Percentiles rank a stretch among this genome's conserved stretches.
Evolutionary conservation across 2,888 invertebrate species (phyloP).

Genomic region (Hirtodrosophila confusa): DNA sequence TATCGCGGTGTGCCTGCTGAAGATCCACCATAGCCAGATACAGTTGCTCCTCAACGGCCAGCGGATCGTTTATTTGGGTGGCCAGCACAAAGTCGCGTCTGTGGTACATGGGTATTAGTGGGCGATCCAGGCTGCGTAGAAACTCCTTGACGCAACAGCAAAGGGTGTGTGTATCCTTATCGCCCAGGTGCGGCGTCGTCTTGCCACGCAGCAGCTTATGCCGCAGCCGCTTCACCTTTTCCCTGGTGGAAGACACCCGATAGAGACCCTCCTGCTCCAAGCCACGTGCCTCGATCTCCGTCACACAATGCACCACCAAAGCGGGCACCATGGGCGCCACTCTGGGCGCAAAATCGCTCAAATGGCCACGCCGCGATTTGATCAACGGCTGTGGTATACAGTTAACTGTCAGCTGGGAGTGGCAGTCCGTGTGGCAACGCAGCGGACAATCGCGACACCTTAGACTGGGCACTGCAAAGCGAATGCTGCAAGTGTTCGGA

Average conservation of each 20-base stretch:
- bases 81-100: constrained; percentile 53
- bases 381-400: constrained; percentile 63
- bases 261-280: constrained; percentile 66
- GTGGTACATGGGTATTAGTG: constrained; percentile 55
- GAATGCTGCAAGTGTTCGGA: constrained; percentile 41
- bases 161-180: constrained; percentile 63
- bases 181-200: constrained; percentile 58
- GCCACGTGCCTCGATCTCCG: constrained; percentile 65
- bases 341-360: constrained; percentile 57
- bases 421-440: constrained; percentile 64
- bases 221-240: constrained; percentile 66
- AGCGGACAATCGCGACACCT: constrained; percentile 68
- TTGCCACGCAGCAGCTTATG: constrained; percentile 64
- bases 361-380: constrained; percentile 40
- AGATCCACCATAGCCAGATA: constrained; percentile 49
- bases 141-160: constrained; percentile 70
- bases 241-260: constrained; percentile 64
- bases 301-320: constrained; percentile 70
- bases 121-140: constrained; percentile 53
- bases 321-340: constrained; percentile 69
- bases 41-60: constrained; percentile 52
- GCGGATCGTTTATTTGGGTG: constrained; percentile 39
- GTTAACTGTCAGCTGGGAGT: constrained; percentile 50
- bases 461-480: constrained; percentile 57
- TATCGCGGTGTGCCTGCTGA: constrained; percentile 60